Percentiles rank a stretch among this genome's conserved stretches.
Evolutionary conservation across 2,888 invertebrate genomes (phyloP).

Genomic region (Kuschelorhynchus macadamiae): DNA sequence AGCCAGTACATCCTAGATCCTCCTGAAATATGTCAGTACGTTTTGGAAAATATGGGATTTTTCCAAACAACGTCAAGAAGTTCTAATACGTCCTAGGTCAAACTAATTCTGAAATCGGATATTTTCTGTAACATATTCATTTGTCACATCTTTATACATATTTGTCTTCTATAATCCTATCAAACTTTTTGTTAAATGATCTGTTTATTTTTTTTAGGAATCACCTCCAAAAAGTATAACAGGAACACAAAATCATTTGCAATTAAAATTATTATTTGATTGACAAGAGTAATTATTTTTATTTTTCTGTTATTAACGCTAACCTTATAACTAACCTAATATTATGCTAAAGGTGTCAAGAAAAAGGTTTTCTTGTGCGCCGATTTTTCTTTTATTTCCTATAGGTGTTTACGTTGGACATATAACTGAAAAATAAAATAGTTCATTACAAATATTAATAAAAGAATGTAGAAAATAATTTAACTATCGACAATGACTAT

Average conservation of each 20-base stretch:
- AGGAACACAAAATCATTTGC: neutral
- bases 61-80: too few relatives aligned
- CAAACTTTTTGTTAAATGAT: too few relatives aligned
- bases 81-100: too few relatives aligned
- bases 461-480: neutral
- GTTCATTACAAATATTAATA: conserved; percentile 6
- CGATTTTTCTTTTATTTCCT: conserved; percentile 28
- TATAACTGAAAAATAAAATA: conserved; percentile 72
- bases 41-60: too few relatives aligned
- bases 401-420: conserved; percentile 79
- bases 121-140: too few relatives aligned
- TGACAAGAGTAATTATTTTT: conserved; percentile 8
- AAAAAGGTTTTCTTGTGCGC: conserved; percentile 38
- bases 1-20: too few relatives aligned
- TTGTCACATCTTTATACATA: too few relatives aligned
- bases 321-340: conserved; percentile 14
- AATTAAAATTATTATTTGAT: neutral
- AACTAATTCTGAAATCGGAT: too few relatives aligned
- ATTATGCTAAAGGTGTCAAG: conserved; percentile 35
- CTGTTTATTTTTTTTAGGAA: too few relatives aligned
- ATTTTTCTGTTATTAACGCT: conserved; percentile 15
- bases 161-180: too few relatives aligned
- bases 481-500: too few relatives aligned
- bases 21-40: too few relatives aligned
- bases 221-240: conserved; percentile 2